Evolutionary conservation across 2,113 vertebrate genomes (phyloP).

Genomic region (Osmerus eperlanus): DNA sequence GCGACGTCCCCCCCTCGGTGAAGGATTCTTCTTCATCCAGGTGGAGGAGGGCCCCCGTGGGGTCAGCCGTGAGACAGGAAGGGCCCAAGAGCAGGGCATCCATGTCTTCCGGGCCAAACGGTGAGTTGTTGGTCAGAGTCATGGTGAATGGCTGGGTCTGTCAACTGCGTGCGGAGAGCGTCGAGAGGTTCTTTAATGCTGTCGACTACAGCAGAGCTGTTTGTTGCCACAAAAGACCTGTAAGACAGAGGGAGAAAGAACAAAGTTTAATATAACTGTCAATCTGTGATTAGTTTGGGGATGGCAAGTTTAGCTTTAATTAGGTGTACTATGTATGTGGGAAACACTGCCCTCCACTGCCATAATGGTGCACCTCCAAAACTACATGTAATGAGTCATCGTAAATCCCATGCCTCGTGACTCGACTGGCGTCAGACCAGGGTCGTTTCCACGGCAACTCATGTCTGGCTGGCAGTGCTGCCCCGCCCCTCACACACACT

Average conservation of each 20-base stretch:
- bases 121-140: conserved; percentile 85
- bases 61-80: conserved; percentile 94
- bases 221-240: conserved; percentile 83
- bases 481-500: background rate
- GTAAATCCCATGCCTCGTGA: conserved; percentile 39
- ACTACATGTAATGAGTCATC: conserved; percentile 15
- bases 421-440: conserved; percentile 42
- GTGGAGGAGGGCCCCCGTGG: conserved; percentile 67
- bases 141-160: conserved; percentile 71
- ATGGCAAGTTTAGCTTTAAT: background rate
- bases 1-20: conserved; percentile 69
- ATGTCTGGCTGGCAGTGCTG: background rate
- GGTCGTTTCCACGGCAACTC: background rate
- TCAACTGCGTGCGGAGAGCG: conserved; percentile 59
- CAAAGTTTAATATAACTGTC: too few species aligned
- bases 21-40: conserved; percentile 53
- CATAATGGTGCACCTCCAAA: conserved; percentile 33
- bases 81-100: conserved; percentile 80
- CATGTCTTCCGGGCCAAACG: conserved; percentile 87
- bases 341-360: background rate
- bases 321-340: background rate
- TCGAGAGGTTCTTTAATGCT: conserved; percentile 68
- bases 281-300: background rate
- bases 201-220: conserved; percentile 88
- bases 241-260: background rate